Evolutionary conservation across 2,113 vertebrate species (phyloP), one percentile per base, ranked within the genome.

Genomic region (Catharus fuscescens): DNA sequence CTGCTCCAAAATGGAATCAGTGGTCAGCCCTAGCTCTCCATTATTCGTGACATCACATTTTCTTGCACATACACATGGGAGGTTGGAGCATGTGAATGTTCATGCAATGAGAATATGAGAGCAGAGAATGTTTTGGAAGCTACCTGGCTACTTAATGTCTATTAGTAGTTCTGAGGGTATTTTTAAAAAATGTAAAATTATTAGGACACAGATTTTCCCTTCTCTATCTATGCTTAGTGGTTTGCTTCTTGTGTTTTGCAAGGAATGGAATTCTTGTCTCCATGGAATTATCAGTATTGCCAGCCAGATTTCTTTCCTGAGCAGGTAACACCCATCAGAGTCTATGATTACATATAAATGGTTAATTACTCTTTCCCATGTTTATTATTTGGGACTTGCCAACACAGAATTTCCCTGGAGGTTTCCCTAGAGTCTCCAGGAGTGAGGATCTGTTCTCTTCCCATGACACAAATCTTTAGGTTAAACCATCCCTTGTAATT

Each of bases 401-500:
- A 81, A 31, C n/a, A 57, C 21, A 60, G 57, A 79, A 54, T 67
- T 79, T 52, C 47, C 83, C 57, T 74, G 48, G 42, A 53, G 18
- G 56, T 82, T 34, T 45, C 44, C 29, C 4, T 23, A 12, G 25
- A 69, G 14, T 53, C 79, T 61, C 40, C 42, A 62, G 36, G 36
- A 69, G 9, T 13, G 12, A 21, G 29, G 31, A 86, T 64, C 26
- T 34, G 9, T 72, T 72, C 32, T 82, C 42, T 67, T 76, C 20
- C 23, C 38, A 57, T 25, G 36, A 32, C 53, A 56, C 26, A 76
- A 47, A 88, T 3, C 18, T 52, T 73, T 11, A 67, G n/a, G 8
- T 56, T 38, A 44, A 76, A 56, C 45, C 24, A 29, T 15, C 18
- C 24, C 64, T 26, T 0, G 0, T 44, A 64, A 64, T 5, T 44